A percentile compares a stretch with the other conserved stretches of the same genome.
Conservation (phyloP, 2,888 invertebrate species). For the Pandemis corylana region DNA sequence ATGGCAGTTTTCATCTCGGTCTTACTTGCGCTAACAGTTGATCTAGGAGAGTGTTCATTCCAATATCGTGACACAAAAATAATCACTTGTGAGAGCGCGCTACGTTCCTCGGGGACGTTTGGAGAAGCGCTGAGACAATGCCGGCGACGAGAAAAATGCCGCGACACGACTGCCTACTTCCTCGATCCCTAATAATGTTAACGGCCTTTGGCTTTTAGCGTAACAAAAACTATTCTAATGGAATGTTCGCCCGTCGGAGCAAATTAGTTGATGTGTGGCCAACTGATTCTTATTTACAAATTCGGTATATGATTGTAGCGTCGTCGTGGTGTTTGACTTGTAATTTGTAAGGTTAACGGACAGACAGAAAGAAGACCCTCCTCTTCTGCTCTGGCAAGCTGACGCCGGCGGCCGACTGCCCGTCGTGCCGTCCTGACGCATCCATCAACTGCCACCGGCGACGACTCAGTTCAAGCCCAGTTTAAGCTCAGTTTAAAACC, state of each 20-base stretch:
- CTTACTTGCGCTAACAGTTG: conserved; percentile 36
- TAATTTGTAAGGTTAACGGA: conserved; percentile 58
- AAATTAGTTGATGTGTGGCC: conserved; percentile 44
- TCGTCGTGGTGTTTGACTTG: conserved; percentile 16
- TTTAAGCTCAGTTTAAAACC: conserved; percentile 74
- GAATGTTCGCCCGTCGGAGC: conserved; percentile 42
- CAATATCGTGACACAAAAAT: conserved; percentile 59
- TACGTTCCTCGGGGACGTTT: conserved; percentile 51
- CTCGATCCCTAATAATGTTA: conserved; percentile 47
- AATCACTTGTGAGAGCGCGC: conserved; percentile 60
- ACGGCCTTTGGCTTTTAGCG: conserved; percentile 46
- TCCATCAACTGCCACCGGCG: conserved; percentile 76
- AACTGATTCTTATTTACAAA: conserved; percentile 30
- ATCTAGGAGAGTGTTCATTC: conserved; percentile 51
- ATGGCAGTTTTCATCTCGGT: conserved; percentile 29
- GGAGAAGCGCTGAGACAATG: conserved; percentile 59
- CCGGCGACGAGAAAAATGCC: conserved; percentile 52
- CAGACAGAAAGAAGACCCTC: conserved; percentile 54
- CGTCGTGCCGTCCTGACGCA: conserved; percentile 69
- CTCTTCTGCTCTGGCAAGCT: conserved; percentile 54
- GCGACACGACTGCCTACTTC: conserved; percentile 51
- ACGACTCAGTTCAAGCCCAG: conserved; percentile 62
- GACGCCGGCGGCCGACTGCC: conserved; percentile 51
- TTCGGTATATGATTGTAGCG: neutral
- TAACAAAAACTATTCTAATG: conserved; percentile 46